These are phyloP conservation scores for Cataglyphis rosenhaueri DNA, from an alignment of 2,888 invertebrate genomes.

Conservation along the genomic window DNA sequence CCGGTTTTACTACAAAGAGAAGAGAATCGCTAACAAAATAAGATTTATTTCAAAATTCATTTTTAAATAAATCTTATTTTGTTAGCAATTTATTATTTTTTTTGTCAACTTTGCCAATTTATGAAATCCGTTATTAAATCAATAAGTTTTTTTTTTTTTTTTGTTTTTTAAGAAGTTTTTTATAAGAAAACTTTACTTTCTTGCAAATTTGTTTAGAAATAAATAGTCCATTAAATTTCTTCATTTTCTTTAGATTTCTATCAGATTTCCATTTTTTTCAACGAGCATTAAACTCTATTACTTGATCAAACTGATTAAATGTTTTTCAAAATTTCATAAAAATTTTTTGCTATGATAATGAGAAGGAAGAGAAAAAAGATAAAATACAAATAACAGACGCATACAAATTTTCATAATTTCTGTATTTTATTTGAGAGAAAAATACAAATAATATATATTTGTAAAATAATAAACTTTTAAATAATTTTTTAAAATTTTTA, in stretches of 20 bases:
- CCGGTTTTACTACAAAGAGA: neutral
- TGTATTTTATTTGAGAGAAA: too few relatives aligned
- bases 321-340: neutral
- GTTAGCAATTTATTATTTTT: neutral
- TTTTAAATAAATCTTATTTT: neutral
- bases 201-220: too few relatives aligned
- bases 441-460: neutral
- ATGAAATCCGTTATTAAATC: neutral
- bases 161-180: too few relatives aligned
- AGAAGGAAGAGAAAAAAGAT: neutral
- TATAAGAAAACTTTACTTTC: too few relatives aligned
- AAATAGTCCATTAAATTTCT: neutral
- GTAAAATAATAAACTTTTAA: neutral
- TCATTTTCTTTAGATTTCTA: neutral
- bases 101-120: neutral
- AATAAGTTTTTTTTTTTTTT: neutral
- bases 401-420: too few relatives aligned
- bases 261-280: neutral
- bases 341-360: neutral
- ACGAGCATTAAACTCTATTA: neutral
- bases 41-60: neutral
- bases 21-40: neutral
- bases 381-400: too few relatives aligned
- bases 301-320: neutral
- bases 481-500: neutral